Percentiles rank a stretch among this genome's conserved stretches.
These are phyloP conservation scores for Mythimna albipuncta DNA, from an alignment of 2,888 invertebrate genomes.

Conservation along the genomic window DNA sequence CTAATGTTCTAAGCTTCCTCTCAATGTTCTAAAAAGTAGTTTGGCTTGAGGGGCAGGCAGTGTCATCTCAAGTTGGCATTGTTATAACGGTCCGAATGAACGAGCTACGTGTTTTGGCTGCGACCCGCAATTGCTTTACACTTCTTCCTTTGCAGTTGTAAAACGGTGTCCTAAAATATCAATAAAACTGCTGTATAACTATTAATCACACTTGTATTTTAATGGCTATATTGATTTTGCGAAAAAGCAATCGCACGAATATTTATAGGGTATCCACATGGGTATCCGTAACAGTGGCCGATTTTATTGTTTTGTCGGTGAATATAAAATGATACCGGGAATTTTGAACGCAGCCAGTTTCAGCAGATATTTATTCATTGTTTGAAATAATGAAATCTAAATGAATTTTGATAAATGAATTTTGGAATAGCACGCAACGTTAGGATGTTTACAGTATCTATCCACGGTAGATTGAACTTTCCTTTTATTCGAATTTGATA, in stretches of 20 bases:
- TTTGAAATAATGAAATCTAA: constrained; percentile 29
- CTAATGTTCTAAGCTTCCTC: constrained; percentile 61
- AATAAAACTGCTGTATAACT: constrained; percentile 54
- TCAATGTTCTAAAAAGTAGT: constrained; percentile 57
- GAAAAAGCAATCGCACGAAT: constrained; percentile 65
- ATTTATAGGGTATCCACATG: constrained; percentile 70
- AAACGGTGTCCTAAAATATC: constrained; percentile 60
- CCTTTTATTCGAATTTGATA: background rate
- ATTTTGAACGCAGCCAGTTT: constrained; percentile 43
- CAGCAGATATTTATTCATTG: constrained; percentile 14
- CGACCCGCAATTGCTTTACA: constrained; percentile 83
- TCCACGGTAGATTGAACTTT: background rate
- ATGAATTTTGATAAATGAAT: background rate
- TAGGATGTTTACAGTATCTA: background rate
- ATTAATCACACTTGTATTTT: constrained; percentile 57
- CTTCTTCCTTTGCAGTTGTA: constrained; percentile 65
- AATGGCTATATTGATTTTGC: constrained; percentile 55
- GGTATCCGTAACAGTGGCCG: constrained; percentile 66
- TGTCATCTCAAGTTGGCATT: constrained; percentile 74
- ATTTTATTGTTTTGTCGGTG: constrained; percentile 72
- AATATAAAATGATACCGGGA: constrained; percentile 65
- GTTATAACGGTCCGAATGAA: constrained; percentile 84
- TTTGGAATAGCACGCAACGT: constrained; percentile 2
- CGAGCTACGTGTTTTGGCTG: constrained; percentile 88
- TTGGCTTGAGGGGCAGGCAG: constrained; percentile 54